Evolutionary conservation across 2,113 vertebrate genomes (phyloP).

Genomic region (Zingel zingel): DNA sequence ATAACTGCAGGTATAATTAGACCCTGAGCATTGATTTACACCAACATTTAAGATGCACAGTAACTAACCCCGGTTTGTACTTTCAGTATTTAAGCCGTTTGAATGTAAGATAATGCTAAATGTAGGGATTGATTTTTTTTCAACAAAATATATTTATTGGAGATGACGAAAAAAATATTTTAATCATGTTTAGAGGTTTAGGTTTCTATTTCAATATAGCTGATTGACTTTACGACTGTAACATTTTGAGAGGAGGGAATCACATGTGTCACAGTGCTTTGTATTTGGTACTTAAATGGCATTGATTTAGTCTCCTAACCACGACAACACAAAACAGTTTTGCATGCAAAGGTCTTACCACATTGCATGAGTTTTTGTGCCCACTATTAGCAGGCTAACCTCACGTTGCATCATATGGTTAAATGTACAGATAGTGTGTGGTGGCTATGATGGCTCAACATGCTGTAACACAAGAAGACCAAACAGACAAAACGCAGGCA

Average conservation of each 20-base stretch:
- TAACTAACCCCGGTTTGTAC: conserved; percentile 53
- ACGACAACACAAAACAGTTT: neutral
- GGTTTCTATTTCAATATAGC: neutral
- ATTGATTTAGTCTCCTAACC: neutral
- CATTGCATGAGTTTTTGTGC: conserved; percentile 9
- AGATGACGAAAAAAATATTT: neutral
- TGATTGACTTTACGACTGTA: neutral
- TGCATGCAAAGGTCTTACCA: neutral
- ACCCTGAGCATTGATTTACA: conserved; percentile 66
- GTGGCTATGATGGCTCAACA: conserved; percentile 1
- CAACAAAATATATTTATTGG: neutral
- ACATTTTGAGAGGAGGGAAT: neutral
- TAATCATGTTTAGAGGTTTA: neutral
- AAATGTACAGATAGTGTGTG: neutral
- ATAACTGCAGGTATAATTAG: conserved; percentile 66
- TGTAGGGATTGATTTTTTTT: neutral
- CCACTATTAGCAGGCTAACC: neutral
- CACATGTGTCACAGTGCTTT: neutral
- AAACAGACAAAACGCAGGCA: neutral
- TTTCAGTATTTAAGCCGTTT: conserved; percentile 35
- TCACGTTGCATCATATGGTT: neutral
- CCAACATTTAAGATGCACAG: conserved; percentile 51
- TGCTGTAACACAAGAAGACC: neutral
- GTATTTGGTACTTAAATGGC: neutral
- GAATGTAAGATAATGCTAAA: conserved; percentile 40